Percentiles rank a stretch among this genome's conserved stretches.
These are phyloP conservation scores for Oedothorax gibbosus DNA, from an alignment of 1,140 invertebrate species.

Conservation along the genomic window DNA sequence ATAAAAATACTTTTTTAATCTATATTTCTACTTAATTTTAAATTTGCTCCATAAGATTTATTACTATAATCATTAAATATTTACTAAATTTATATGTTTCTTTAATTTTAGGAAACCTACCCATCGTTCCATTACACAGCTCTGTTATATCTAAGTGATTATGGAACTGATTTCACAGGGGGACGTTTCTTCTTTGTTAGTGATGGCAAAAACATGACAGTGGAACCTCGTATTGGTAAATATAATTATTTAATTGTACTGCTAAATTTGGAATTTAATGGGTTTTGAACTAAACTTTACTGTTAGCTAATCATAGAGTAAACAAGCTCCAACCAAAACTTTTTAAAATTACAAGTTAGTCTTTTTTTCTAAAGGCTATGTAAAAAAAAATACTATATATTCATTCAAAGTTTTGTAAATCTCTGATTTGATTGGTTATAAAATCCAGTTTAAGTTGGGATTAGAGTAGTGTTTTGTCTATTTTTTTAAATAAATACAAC, in stretches of 20 bases:
- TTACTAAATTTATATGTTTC: not conserved
- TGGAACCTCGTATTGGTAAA: slow-evolving; percentile 81
- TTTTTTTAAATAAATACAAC: not conserved
- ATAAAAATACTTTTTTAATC: not conserved
- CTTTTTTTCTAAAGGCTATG: not conserved
- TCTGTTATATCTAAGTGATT: slow-evolving; percentile 83
- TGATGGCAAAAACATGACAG: slow-evolving; percentile 74
- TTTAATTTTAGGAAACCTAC: slow-evolving; percentile 78
- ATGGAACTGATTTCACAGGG: slow-evolving; percentile 80
- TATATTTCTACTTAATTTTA: not conserved
- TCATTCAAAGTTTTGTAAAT: too few relatives aligned
- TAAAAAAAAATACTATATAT: not conserved
- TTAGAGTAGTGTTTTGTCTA: too few relatives aligned
- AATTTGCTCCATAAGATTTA: too few relatives aligned
- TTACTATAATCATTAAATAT: too few relatives aligned
- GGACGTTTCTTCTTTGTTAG: slow-evolving; percentile 87
- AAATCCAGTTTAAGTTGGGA: too few relatives aligned
- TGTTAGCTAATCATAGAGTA: too few relatives aligned
- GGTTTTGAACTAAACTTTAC: too few relatives aligned
- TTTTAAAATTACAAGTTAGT: not conserved
- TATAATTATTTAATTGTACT: not conserved
- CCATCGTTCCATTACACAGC: slow-evolving; percentile 88
- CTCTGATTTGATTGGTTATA: too few relatives aligned
- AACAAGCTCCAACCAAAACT: not conserved
- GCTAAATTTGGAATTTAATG: too few relatives aligned